A percentile compares a stretch with the other conserved stretches of the same genome.
Conservation (phyloP, 2,113 vertebrate genomes). For the Neolamprologus falcicula region DNA sequence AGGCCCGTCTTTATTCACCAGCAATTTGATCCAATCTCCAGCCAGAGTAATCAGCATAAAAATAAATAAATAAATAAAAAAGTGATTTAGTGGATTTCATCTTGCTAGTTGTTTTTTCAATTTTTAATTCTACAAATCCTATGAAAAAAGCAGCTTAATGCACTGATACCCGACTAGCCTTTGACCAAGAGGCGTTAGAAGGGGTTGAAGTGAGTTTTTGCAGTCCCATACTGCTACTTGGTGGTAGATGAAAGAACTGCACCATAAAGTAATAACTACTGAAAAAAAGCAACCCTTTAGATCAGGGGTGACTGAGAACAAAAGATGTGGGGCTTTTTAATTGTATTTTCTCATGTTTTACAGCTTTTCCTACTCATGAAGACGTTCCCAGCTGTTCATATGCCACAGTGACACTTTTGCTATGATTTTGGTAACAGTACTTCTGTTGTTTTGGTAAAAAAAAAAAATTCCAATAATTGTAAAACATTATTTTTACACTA, state of each 20-base stretch:
- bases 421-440: neutral
- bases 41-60: neutral
- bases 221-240: constrained; percentile 20
- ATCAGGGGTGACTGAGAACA: neutral
- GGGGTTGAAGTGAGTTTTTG: neutral
- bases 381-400: neutral
- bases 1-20: neutral
- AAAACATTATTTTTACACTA: neutral
- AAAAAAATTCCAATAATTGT: neutral
- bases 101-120: neutral
- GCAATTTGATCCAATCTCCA: neutral
- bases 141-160: neutral
- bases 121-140: neutral
- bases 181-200: neutral
- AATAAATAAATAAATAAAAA: neutral
- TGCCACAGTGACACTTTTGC: neutral
- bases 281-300: neutral
- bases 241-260: constrained; percentile 1
- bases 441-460: neutral
- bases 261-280: neutral
- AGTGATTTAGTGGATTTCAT: neutral
- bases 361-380: neutral
- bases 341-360: neutral
- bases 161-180: neutral
- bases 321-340: neutral